These are phyloP conservation scores for Grammomys surdaster DNA, from an alignment of 2,113 vertebrate genomes.

Conservation along the genomic window DNA sequence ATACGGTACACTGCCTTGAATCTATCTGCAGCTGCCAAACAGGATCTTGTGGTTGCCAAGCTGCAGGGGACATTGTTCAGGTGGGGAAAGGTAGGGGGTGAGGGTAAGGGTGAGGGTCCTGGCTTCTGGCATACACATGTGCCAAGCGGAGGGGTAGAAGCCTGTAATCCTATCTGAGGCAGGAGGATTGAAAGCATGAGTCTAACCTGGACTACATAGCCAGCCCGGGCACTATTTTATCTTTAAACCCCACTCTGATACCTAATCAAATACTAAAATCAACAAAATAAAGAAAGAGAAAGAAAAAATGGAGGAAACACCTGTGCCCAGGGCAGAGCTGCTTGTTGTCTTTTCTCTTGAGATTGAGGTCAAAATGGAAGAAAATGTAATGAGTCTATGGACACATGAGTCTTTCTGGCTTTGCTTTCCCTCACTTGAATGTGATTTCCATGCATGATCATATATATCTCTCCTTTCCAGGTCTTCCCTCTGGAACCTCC, in stretches of 20 bases:
- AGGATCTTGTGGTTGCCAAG: too few relatives aligned
- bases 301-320: neutral
- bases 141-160: neutral
- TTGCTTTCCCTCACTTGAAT: neutral
- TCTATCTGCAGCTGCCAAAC: too few relatives aligned
- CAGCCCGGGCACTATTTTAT: neutral
- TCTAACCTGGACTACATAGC: neutral
- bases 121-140: neutral
- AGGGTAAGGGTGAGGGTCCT: too few relatives aligned
- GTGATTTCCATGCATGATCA: neutral
- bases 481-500: too few relatives aligned
- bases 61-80: too few relatives aligned
- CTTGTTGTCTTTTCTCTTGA: neutral
- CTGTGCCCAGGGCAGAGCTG: rapidly evolving
- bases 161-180: neutral
- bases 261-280: neutral
- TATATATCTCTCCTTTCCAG: neutral
- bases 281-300: neutral
- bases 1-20: too few relatives aligned
- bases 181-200: neutral
- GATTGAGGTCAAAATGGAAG: neutral
- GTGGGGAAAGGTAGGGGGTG: too few relatives aligned
- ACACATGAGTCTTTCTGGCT: neutral
- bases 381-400: neutral
- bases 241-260: neutral